A percentile compares a stretch with the other conserved stretches of the same genome.
Conservation (phyloP, 2,113 vertebrate genomes). For the Campylorhamphus procurvoides region DNA sequence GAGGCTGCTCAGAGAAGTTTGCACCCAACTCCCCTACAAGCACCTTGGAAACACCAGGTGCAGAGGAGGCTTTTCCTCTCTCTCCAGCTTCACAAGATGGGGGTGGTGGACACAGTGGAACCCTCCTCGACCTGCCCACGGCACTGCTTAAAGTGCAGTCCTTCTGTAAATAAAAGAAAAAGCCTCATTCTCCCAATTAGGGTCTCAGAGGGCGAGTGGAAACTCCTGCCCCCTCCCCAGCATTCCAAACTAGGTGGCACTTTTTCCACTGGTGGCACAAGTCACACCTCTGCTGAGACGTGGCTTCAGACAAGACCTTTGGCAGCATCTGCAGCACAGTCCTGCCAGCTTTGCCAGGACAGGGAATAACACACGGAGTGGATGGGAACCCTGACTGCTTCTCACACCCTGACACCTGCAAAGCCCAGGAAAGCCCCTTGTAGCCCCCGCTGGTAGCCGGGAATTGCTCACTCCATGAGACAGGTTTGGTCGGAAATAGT, state of each 20-base stretch:
- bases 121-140: background rate
- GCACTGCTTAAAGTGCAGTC: fast-evolving
- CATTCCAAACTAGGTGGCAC: background rate
- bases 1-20: background rate
- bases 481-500: background rate
- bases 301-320: background rate
- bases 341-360: background rate
- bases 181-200: background rate
- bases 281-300: background rate
- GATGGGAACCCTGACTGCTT: fast-evolving
- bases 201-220: background rate
- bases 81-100: background rate
- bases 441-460: background rate
- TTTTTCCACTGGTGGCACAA: background rate
- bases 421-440: background rate
- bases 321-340: background rate
- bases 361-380: fast-evolving
- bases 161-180: background rate
- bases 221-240: background rate
- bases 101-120: background rate
- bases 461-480: fast-evolving
- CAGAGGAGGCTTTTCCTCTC: background rate
- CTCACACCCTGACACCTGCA: background rate
- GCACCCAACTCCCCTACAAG: background rate
- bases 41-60: background rate